Percentiles rank a stretch among this genome's conserved stretches.
phyloP scores from a whole-genome alignment of 92 coral and sea anemone species.

The Zoanthus sansibaricus region DNA sequence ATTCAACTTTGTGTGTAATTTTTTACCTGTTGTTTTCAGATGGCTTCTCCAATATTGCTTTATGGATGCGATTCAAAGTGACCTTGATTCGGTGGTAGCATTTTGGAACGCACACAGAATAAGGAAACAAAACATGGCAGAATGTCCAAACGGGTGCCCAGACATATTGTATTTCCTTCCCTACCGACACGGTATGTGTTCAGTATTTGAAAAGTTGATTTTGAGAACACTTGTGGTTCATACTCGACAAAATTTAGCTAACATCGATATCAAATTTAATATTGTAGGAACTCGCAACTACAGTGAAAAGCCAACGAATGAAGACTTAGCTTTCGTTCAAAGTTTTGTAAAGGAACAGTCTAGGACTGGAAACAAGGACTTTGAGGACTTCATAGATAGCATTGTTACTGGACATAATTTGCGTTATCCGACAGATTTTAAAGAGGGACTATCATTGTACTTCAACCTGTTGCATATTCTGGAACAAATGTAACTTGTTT shows the following conservation, averaged over 20 bases:
- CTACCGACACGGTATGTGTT: slow-evolving; percentile 17
- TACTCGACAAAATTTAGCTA: neutral
- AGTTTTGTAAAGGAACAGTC: slow-evolving; percentile 9
- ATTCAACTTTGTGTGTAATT: neutral
- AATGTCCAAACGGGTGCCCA: slow-evolving; percentile 35
- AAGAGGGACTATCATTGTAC: slow-evolving; percentile 15
- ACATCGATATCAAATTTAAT: neutral
- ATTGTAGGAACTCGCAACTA: slow-evolving; percentile 26
- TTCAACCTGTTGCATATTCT: slow-evolving; percentile 11
- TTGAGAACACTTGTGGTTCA: slow-evolving; percentile 12
- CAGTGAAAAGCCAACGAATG: neutral
- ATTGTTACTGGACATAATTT: slow-evolving; percentile 5
- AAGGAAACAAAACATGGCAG: slow-evolving; percentile 32
- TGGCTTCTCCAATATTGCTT: slow-evolving; percentile 41
- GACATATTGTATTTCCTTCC: slow-evolving; percentile 48
- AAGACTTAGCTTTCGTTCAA: slow-evolving; percentile 16
- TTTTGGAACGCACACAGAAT: slow-evolving; percentile 49
- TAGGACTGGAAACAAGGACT: slow-evolving; percentile 35
- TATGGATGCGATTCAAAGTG: slow-evolving; percentile 46
- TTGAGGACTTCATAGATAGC: slow-evolving; percentile 2
- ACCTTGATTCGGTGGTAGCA: slow-evolving; percentile 36
- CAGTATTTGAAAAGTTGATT: slow-evolving; percentile 18
- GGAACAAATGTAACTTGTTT: slow-evolving; percentile 2
- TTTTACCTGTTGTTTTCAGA: neutral
- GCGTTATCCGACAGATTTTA: neutral